Evolutionary conservation across 2,888 invertebrate species (phyloP).

Genomic region (Caenorhabditis afra): DNA sequence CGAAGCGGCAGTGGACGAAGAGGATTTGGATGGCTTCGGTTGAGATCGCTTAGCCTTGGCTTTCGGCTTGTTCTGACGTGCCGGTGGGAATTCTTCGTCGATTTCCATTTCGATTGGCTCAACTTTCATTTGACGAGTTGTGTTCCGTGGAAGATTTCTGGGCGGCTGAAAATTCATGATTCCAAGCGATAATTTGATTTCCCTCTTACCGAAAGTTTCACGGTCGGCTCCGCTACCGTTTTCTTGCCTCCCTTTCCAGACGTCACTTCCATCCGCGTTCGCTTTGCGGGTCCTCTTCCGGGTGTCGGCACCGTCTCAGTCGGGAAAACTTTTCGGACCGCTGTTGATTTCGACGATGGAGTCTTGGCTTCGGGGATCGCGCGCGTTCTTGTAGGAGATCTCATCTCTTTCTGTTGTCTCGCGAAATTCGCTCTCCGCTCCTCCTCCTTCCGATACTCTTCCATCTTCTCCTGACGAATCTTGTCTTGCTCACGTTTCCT

Average conservation of each 20-base stretch:
- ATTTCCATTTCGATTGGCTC: constrained; percentile 26
- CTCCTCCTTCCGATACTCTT: constrained; percentile 31
- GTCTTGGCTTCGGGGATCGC: background rate
- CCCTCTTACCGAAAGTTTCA: constrained; percentile 15
- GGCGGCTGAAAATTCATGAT: constrained; percentile 54
- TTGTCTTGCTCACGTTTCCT: constrained; percentile 37
- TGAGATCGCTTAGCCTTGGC: constrained; percentile 32
- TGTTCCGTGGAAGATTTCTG: constrained; percentile 10
- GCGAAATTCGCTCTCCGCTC: constrained; percentile 21
- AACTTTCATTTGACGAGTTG: constrained; percentile 1
- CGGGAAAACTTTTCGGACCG: constrained; percentile 19
- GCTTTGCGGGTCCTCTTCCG: constrained; percentile 40
- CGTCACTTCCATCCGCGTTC: constrained; percentile 15
- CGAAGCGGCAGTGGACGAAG: background rate
- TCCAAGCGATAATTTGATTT: too few species aligned
- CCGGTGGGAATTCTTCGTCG: background rate
- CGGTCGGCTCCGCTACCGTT: constrained; percentile 25
- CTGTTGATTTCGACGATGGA: constrained; percentile 9
- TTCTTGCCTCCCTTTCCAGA: background rate
- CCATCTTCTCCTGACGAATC: constrained; percentile 17
- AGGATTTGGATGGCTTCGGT: background rate
- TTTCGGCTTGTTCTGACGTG: constrained; percentile 18
- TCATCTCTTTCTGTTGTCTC: constrained; percentile 4
- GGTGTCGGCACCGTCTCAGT: constrained; percentile 19
- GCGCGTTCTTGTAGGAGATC: constrained; percentile 21